Percentiles rank a stretch among this genome's conserved stretches.
Conservation (phyloP, 2,888 invertebrate genomes). For the Andrena bucephala region DNA sequence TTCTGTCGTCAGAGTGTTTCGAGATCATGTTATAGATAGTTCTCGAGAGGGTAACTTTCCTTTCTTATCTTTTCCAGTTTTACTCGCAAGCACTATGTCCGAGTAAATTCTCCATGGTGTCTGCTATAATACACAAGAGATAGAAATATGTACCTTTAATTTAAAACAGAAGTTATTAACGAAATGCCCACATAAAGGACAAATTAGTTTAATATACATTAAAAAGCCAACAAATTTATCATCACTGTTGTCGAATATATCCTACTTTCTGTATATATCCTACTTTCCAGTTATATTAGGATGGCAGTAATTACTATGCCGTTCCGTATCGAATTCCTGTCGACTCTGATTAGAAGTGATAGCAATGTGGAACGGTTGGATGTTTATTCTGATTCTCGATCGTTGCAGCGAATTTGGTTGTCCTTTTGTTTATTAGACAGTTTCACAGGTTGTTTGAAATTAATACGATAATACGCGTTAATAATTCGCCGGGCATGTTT, state of each 20-base stretch:
- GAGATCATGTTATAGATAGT: too few species aligned
- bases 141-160: too few species aligned
- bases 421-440: constrained; percentile 4
- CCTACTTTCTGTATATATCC: background rate
- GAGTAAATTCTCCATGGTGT: too few species aligned
- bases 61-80: too few species aligned
- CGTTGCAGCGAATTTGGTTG: background rate
- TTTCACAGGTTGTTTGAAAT: background rate
- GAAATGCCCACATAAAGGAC: too few species aligned
- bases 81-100: too few species aligned
- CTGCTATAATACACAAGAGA: too few species aligned
- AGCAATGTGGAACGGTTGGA: background rate
- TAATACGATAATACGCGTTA: background rate
- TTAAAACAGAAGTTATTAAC: too few species aligned
- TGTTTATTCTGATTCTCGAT: background rate
- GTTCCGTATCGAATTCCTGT: background rate
- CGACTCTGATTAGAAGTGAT: background rate
- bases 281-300: background rate
- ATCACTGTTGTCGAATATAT: background rate
- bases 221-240: too few species aligned
- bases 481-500: background rate
- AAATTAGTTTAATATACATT: too few species aligned
- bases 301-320: background rate
- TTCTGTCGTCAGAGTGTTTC: too few species aligned
- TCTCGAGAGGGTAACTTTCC: too few species aligned